phyloP scores from a whole-genome alignment of 2,113 vertebrate genomes.

The Bambusicola thoracicus region DNA sequence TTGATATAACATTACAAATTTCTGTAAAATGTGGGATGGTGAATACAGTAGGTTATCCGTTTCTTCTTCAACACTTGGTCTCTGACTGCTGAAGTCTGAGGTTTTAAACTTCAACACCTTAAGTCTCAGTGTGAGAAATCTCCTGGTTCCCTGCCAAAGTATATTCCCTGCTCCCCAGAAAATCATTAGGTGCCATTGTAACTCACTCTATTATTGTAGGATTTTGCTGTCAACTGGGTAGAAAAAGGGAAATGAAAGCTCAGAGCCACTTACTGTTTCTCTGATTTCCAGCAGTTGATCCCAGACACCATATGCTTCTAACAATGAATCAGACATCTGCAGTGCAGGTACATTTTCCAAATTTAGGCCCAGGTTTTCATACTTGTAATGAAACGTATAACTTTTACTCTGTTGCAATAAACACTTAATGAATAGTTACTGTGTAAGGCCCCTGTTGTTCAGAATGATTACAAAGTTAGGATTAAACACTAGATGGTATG shows the following conservation, averaged over 20 bases:
- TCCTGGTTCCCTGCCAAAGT: not conserved
- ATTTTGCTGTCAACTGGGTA: slow-evolving; percentile 11
- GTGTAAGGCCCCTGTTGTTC: not conserved
- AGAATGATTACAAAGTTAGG: not conserved
- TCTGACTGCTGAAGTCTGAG: not conserved
- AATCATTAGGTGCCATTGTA: slow-evolving; percentile 14
- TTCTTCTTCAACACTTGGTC: not conserved
- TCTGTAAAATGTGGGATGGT: not conserved
- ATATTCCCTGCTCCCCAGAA: slow-evolving; percentile 14
- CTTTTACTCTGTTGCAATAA: not conserved
- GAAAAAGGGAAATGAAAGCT: not conserved
- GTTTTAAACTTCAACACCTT: not conserved
- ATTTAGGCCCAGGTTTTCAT: not conserved
- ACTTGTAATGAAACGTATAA: not conserved
- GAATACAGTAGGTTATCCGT: not conserved
- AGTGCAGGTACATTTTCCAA: not conserved
- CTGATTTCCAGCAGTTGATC: not conserved
- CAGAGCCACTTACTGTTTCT: not conserved
- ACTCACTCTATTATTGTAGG: not conserved
- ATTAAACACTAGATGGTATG: not conserved
- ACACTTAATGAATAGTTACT: not conserved
- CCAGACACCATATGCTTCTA: not conserved
- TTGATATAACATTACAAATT: not conserved
- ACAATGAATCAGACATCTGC: not conserved
- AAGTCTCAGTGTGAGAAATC: not conserved